Evolutionary conservation across 1,140 invertebrate genomes (phyloP).

Genomic region (Heliconius melpomene): DNA sequence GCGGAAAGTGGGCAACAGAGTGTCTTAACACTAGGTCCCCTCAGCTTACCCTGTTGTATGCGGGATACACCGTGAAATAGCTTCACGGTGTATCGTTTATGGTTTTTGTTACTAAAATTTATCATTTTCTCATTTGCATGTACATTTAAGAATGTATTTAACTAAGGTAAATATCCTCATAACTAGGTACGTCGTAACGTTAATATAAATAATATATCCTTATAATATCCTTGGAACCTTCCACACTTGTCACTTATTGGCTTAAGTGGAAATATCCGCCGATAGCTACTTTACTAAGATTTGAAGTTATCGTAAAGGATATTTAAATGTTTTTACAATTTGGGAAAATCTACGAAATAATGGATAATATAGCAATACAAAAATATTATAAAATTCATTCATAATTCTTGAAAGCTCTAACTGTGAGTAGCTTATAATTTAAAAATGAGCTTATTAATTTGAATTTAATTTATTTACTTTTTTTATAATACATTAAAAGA

Average conservation of each 20-base stretch:
- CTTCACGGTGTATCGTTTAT: too few species aligned
- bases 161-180: background rate
- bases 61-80: background rate
- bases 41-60: too few species aligned
- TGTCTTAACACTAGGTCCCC: too few species aligned
- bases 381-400: background rate
- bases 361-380: background rate
- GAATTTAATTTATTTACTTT: too few species aligned
- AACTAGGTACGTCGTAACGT: background rate
- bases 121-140: background rate
- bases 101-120: background rate
- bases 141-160: background rate
- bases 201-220: background rate
- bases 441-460: too few species aligned
- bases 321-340: background rate
- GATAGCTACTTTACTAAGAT: background rate
- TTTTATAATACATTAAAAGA: too few species aligned
- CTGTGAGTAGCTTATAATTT: too few species aligned
- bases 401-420: background rate
- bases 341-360: background rate
- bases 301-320: background rate
- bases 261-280: conserved; percentile 62
- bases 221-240: background rate
- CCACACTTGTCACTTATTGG: conserved; percentile 51
- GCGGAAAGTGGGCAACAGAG: too few species aligned